Conservation (phyloP, 64 coral and sea anemone species). For the Montipora capricornis region DNA sequence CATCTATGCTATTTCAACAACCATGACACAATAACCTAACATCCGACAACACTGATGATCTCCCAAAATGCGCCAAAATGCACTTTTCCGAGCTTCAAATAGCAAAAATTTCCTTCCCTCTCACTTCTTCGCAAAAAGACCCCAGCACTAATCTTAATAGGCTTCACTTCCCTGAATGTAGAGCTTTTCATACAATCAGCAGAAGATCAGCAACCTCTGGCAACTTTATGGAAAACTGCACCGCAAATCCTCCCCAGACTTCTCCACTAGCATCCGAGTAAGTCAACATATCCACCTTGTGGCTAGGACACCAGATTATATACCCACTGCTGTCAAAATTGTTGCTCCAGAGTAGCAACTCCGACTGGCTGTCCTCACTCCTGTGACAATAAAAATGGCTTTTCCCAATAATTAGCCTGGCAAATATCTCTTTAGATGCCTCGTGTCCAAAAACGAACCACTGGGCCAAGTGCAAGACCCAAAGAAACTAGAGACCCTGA, state of each 20-base stretch:
- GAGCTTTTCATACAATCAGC: slow-evolving; percentile 34
- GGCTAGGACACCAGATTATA: slow-evolving; percentile 53
- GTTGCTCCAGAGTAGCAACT: neutral
- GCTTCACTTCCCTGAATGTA: slow-evolving; percentile 55
- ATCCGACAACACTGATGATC: too few species aligned
- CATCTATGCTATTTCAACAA: too few species aligned
- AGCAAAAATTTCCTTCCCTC: slow-evolving; percentile 12
- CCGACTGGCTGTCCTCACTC: too few species aligned
- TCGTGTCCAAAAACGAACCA: slow-evolving; percentile 55
- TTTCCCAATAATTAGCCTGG: slow-evolving; percentile 19
- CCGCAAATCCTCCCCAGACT: slow-evolving; percentile 65
- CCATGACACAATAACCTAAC: too few species aligned
- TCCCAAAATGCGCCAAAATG: too few species aligned
- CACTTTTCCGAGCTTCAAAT: too few species aligned
- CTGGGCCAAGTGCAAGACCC: slow-evolving; percentile 64
- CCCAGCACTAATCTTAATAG: slow-evolving; percentile 30
- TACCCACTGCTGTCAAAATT: slow-evolving; percentile 24
- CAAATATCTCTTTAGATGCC: slow-evolving; percentile 16
- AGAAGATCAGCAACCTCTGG: slow-evolving; percentile 59
- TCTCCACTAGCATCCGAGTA: slow-evolving; percentile 63
- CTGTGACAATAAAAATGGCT: too few species aligned
- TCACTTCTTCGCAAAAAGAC: slow-evolving; percentile 36
- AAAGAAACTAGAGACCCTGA: slow-evolving; percentile 63
- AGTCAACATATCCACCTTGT: slow-evolving; percentile 28
- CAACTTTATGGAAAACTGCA: slow-evolving; percentile 56